Base-by-base conservation (phyloP, 30 jellyfish, hydroid and myxozoan genomes). In the Cassiopea andromeda region DNA sequence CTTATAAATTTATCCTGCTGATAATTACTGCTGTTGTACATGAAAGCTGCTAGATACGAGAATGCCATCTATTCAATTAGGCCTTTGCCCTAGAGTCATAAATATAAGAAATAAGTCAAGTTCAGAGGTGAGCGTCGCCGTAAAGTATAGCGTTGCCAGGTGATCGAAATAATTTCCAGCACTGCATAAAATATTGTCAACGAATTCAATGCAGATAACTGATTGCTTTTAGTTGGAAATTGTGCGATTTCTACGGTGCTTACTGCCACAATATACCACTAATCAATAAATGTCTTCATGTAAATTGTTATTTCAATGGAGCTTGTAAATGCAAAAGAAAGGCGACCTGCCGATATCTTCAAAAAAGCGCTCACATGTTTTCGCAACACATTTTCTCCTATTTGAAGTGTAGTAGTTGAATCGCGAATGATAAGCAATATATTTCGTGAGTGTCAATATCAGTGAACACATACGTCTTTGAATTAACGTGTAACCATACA, bases 121-220 rank as follows among this genome's bases (percentile, higher is more conserved):
- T 64, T 58, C 68, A 58, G 68, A 58, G 68, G 68, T 58, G 68
- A 58, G 19, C 43, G 27, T 64, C 15, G 15, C 15, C 8, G 73
- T 70, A 54, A 18, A 70, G 79, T 54, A 54, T 54, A 54, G 12
- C 64, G 79, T 70, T 70, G 79, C 79, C 79, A 70, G 79, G 79
- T 19, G 79, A 70, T 70, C 79, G 5, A 16, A 2, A 43, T 70
- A 70, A 70, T 70, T 9, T 43, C 50, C 2, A 70, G 12, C 1
- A 2, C 54, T 12, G n/a, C 79, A 70, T 8, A n/a, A 19, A 70
- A 70, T 4, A 70, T 18, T 70, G 10, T 14, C 6, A 2, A 8
- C 79, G 64, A 10, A 54, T 54, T 54, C 10, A 54, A 3, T 54
- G 64, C 12, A 3, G 64, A 54, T 3, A 27, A 70, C 27, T 15